Conservation (phyloP, 2,797 vertebrate genomes). For the Triplophysa yarkandensis region DNA sequence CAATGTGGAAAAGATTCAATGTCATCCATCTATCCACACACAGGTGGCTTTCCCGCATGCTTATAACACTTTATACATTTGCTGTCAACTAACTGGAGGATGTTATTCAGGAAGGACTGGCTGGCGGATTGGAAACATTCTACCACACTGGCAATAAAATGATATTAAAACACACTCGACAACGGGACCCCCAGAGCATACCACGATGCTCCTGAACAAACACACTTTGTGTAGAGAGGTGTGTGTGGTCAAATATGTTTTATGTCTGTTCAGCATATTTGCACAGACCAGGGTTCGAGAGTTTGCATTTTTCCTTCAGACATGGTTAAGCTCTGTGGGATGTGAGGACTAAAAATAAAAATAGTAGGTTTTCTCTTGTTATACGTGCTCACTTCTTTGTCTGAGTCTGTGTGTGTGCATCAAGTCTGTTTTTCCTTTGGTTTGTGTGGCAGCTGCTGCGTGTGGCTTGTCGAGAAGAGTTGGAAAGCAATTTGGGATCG, state of each 20-base stretch:
- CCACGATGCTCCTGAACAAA: slow-evolving; percentile 19
- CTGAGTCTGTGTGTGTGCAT: background rate
- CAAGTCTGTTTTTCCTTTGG: slow-evolving; percentile 5
- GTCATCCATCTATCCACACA: background rate
- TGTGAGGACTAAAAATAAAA: slow-evolving; percentile 47
- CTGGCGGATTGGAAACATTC: slow-evolving; percentile 29
- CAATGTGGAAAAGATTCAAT: background rate
- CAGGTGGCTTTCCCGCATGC: slow-evolving; percentile 2
- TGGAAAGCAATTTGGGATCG: slow-evolving; percentile 20
- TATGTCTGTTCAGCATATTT: slow-evolving; percentile 31
- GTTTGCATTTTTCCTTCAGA: slow-evolving; percentile 28
- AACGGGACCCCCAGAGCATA: slow-evolving; percentile 2
- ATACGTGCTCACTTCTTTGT: background rate
- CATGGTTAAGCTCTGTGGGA: slow-evolving; percentile 45
- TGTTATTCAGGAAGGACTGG: slow-evolving; percentile 46
- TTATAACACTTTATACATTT: slow-evolving; percentile 10
- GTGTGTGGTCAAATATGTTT: slow-evolving; percentile 37
- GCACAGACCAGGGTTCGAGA: slow-evolving; percentile 16
- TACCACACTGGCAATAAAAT: slow-evolving; percentile 38
- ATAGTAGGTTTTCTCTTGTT: slow-evolving; percentile 18
- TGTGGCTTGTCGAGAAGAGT: slow-evolving; percentile 24
- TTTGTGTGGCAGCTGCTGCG: slow-evolving; percentile 48
- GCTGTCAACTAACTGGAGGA: slow-evolving; percentile 31
- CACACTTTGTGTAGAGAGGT: slow-evolving; percentile 11
- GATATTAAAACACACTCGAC: slow-evolving; percentile 13